Percentiles rank a stretch among this genome's conserved stretches.
Evolutionary conservation across 2,888 invertebrate species (phyloP).

Genomic region (Sussaba pulchella): DNA sequence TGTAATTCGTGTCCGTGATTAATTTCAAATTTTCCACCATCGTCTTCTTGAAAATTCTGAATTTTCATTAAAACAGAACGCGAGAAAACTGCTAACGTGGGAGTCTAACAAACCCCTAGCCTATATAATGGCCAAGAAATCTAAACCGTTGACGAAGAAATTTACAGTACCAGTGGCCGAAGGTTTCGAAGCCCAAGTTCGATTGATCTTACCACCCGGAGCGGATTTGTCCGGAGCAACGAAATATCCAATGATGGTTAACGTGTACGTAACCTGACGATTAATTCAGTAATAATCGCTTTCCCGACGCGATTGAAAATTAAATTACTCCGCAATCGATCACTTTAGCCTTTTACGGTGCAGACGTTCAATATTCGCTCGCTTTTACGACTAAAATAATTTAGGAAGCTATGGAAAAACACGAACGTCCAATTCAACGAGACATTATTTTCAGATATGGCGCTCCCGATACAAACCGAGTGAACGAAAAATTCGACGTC

Average conservation of each 20-base stretch:
- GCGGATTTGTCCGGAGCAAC: constrained; percentile 88
- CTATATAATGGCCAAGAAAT: constrained; percentile 84
- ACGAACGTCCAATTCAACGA: too few relatives aligned
- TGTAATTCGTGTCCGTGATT: neutral
- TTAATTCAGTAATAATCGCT: too few relatives aligned
- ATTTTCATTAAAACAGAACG: constrained; percentile 74
- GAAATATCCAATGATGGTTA: constrained; percentile 93
- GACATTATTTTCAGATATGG: constrained; percentile 89
- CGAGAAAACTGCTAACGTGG: constrained; percentile 86
- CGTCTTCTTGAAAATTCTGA: too few relatives aligned
- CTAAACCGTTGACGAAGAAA: constrained; percentile 87
- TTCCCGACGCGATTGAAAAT: too few relatives aligned
- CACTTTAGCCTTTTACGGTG: too few relatives aligned
- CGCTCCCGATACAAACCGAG: constrained; percentile 95
- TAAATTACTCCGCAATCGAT: too few relatives aligned
- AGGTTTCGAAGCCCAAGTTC: constrained; percentile 90
- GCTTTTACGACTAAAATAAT: too few relatives aligned
- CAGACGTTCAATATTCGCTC: too few relatives aligned
- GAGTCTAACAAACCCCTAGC: constrained; percentile 88
- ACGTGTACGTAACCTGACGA: constrained; percentile 95
- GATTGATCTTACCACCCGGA: constrained; percentile 90
- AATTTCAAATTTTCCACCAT: too few relatives aligned
- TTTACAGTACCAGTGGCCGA: constrained; percentile 88
- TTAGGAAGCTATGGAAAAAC: too few relatives aligned
- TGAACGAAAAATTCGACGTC: constrained; percentile 92